Percentiles rank a stretch among this genome's conserved stretches.
phyloP scores from a whole-genome alignment of 2,888 invertebrate species.

The Pollenia labialis region DNA sequence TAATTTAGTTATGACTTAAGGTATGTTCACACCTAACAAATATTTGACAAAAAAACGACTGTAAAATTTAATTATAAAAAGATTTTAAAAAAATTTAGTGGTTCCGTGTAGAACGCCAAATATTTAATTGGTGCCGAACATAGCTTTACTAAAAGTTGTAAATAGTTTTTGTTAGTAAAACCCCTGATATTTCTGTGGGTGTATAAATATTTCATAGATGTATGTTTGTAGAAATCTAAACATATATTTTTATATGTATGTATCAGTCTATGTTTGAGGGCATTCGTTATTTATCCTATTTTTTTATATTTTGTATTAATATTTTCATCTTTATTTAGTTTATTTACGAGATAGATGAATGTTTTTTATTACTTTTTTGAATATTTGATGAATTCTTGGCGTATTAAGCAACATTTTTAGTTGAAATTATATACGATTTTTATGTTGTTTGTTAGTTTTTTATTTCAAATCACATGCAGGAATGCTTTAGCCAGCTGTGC shows the following conservation, averaged over 20 bases:
- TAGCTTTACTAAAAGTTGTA: no score
- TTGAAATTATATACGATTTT: neutral
- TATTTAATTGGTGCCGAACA: no score
- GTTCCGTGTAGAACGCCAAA: no score
- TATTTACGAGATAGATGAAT: neutral
- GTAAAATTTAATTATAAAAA: no score
- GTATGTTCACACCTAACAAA: no score
- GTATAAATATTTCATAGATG: neutral
- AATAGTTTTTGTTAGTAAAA: neutral
- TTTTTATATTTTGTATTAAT: neutral
- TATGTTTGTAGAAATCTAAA: neutral
- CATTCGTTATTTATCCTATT: slow-evolving; percentile 41
- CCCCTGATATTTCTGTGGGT: neutral
- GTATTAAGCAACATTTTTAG: slow-evolving; percentile 34
- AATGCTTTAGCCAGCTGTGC: no score
- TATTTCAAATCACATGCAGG: neutral
- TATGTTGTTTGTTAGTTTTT: neutral
- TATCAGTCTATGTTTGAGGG: slow-evolving; percentile 3
- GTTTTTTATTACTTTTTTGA: no score
- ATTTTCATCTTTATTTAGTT: slow-evolving; percentile 2
- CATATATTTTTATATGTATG: neutral
- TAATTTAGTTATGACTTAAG: no score
- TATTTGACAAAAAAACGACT: no score
- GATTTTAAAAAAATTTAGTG: no score
- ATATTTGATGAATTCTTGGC: slow-evolving; percentile 41